These are phyloP conservation scores for Phylloscopus whistleri DNA, from an alignment of 2,113 vertebrate species.

Conservation along the genomic window DNA sequence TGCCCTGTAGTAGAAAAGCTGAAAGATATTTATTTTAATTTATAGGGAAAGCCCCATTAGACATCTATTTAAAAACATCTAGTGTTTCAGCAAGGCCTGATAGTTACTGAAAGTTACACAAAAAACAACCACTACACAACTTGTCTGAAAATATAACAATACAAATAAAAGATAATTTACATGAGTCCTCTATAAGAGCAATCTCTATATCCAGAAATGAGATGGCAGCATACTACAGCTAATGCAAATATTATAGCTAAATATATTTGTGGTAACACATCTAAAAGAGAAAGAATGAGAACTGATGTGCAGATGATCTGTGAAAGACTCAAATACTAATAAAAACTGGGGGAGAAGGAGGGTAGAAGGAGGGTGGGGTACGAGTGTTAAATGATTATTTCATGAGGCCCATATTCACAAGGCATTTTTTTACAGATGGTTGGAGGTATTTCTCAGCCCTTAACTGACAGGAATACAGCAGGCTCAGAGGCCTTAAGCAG, in stretches of 20 bases:
- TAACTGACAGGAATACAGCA: slow-evolving; percentile 32
- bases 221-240: neutral
- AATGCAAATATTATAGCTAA: neutral
- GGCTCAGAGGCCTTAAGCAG: slow-evolving; percentile 50
- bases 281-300: slow-evolving; percentile 5
- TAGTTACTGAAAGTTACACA: neutral
- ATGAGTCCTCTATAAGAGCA: neutral
- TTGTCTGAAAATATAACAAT: neutral
- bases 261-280: neutral
- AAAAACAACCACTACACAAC: neutral
- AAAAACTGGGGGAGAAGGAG: neutral
- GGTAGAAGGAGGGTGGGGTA: neutral
- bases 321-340: slow-evolving; percentile 15
- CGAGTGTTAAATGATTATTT: slow-evolving; percentile 21
- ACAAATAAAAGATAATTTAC: neutral
- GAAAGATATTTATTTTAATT: neutral
- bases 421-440: slow-evolving; percentile 46
- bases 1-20: neutral
- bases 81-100: neutral
- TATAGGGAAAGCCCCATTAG: neutral
- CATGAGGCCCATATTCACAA: slow-evolving; percentile 1
- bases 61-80: neutral
- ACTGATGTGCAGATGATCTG: neutral
- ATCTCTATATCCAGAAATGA: neutral
- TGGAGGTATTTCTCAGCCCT: slow-evolving; percentile 36